Evolutionary conservation across 2,888 invertebrate genomes (phyloP), one percentile per base, ranked within the genome.

Genomic region (Megastigmus dorsalis): DNA sequence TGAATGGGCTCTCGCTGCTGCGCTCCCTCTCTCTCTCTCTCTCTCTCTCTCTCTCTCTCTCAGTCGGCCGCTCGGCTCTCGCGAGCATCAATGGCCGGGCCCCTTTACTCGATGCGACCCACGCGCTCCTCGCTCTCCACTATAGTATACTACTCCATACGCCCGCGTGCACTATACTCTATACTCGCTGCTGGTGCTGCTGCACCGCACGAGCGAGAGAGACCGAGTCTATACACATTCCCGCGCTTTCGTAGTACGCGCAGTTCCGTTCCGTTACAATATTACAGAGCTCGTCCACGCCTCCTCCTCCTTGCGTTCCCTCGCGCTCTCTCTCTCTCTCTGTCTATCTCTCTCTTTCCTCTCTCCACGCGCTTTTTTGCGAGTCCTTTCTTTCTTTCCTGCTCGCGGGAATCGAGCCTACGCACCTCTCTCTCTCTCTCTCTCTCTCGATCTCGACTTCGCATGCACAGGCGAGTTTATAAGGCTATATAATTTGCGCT

Each of bases 31-130:
- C n/a, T n/a, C n/a, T n/a, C n/a, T n/a, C n/a, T n/a, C n/a, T n/a
- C n/a, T n/a, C n/a, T n/a, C n/a, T n/a, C n/a, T n/a, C n/a, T n/a
- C n/a, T n/a, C n/a, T n/a, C n/a, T n/a, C n/a, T n/a, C n/a, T n/a
- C n/a, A n/a, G n/a, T n/a, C n/a, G n/a, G n/a, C n/a, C n/a, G n/a
- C n/a, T n/a, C n/a, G n/a, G 36, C 13, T 26, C 59, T 28, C 48
- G 54, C 36, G 50, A 65, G 50, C 72, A 66, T 72, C 66, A 72
- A 72, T 72, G 66, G 52, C 66, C 59, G 63, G 63, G 28, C 62
- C 62, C 54, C 52, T 15, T 18, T 26, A 38, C 60, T 60, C 69
- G 69, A 36, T 41, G 33, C 63, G 52, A 59, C 66, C 73, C 45
- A 73, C 66, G 59, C 66, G 43, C 38, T 20, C 10, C 45, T 26